Evolutionary conservation across 1,140 invertebrate genomes (phyloP).

Genomic region (Listronotus bonariensis): DNA sequence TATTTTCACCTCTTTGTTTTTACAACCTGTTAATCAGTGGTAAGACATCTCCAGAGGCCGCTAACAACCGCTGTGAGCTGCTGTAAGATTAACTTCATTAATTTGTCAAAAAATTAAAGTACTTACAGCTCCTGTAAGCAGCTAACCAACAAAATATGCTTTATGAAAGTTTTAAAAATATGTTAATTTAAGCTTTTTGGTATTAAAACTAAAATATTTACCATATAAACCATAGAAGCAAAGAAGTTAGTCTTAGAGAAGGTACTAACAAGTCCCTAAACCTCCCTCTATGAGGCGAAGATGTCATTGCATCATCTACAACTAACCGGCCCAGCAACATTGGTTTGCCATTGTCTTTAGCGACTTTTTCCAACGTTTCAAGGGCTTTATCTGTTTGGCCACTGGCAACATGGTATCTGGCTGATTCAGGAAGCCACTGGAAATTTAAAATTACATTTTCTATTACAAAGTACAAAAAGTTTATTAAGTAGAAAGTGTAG

Average conservation of each 20-base stretch:
- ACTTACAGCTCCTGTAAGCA: too few species aligned
- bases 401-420: slow-evolving; percentile 82
- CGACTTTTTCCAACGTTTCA: slow-evolving; percentile 78
- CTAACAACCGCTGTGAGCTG: too few species aligned
- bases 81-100: too few species aligned
- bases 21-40: too few species aligned
- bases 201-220: slow-evolving; percentile 55
- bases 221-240: slow-evolving; percentile 94
- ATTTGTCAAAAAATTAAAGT: too few species aligned
- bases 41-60: too few species aligned
- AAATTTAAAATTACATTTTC: background rate
- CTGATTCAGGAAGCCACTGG: slow-evolving; percentile 93
- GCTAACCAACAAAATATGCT: too few species aligned
- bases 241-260: slow-evolving; percentile 79
- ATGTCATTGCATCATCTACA: slow-evolving; percentile 71
- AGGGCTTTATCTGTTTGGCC: slow-evolving; percentile 86
- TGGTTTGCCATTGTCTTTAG: slow-evolving; percentile 85
- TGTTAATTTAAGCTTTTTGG: too few species aligned
- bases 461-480: too few species aligned
- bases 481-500: too few species aligned
- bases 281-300: slow-evolving; percentile 67
- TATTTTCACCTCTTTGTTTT: too few species aligned
- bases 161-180: too few species aligned
- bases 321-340: slow-evolving; percentile 88
- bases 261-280: slow-evolving; percentile 79